Conservation (phyloP, 2,797 vertebrate genomes). For the Buceros bicornis region DNA sequence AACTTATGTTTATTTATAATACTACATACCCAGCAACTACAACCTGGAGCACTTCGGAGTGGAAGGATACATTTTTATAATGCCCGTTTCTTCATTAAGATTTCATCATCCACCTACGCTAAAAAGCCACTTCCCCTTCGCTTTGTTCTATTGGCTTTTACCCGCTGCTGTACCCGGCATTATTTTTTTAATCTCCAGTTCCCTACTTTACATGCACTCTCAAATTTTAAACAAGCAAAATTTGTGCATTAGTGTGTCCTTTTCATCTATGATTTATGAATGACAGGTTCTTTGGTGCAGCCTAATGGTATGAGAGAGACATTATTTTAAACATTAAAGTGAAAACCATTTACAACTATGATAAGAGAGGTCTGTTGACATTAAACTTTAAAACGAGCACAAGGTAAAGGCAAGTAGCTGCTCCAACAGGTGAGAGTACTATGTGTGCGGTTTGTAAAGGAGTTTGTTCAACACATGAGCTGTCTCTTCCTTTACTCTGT, state of each 20-base stretch:
- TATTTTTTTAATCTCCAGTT: slow-evolving; percentile 92
- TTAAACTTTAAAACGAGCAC: slow-evolving; percentile 92
- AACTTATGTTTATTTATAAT: slow-evolving; percentile 85
- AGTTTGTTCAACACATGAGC: slow-evolving; percentile 60
- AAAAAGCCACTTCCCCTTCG: slow-evolving; percentile 80
- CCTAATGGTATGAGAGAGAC: slow-evolving; percentile 96
- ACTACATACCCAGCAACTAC: slow-evolving; percentile 74
- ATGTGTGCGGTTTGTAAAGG: not conserved
- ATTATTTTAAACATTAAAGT: slow-evolving; percentile 99
- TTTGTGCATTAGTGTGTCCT: slow-evolving; percentile 92
- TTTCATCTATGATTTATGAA: slow-evolving; percentile 97
- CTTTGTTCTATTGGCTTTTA: slow-evolving; percentile 80
- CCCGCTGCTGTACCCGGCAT: slow-evolving; percentile 85
- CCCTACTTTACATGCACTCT: slow-evolving; percentile 91
- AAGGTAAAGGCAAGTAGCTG: slow-evolving; percentile 85
- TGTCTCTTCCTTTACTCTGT: slow-evolving; percentile 26
- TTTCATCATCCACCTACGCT: slow-evolving; percentile 91
- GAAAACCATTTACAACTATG: slow-evolving; percentile 98
- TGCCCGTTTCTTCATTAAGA: slow-evolving; percentile 98
- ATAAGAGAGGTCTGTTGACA: slow-evolving; percentile 94
- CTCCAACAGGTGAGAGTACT: slow-evolving; percentile 69
- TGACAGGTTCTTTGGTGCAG: slow-evolving; percentile 87
- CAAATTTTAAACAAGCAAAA: slow-evolving; percentile 91
- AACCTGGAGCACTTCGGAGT: slow-evolving; percentile 73
- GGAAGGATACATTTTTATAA: slow-evolving; percentile 90